Base-by-base conservation (phyloP, 2,888 invertebrate species). In the Amblyteles armatorius region DNA sequence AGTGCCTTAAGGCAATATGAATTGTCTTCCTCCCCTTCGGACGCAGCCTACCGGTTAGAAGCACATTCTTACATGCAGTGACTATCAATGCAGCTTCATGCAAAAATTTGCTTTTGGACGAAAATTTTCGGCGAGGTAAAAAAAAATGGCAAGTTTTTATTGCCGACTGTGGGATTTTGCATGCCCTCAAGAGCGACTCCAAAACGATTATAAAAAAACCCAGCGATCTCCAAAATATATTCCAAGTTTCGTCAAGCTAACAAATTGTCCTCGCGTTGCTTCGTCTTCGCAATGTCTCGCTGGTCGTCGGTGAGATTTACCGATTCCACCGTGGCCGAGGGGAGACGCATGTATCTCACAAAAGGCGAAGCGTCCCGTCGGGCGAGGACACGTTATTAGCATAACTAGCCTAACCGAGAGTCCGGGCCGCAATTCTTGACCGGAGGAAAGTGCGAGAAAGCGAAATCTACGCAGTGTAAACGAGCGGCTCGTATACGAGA, bases 341-440 rank as follows among this genome's bases (percentile, higher is more conserved):
- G 68, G 19, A 36, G n/a, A 33, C 68, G 33, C 19, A 22, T 22
- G 29, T 11, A 57, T 26, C 26, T 60, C 6, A 36, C 16, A 50
- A 71, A 60, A 71, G 44, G 71, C 71, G 44, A 79, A 71, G 36
- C 11, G 50, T 65, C 52, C 19, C 55, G 7, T 33, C 3, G 68
- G 33, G 71, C 26, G 77, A 81, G 82, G 71, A 84, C 73, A 52
- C 63, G 48, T 83, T 86, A 91, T 89, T 90, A 88, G 82, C 89
- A 89, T 90, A 90, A 91, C 88, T 85, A 86, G 88, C 88, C 73
- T 71, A 82, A 86, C 85, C 80, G 87, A 88, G 48, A 85, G 86
- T 88, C 83, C 88, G 85, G 44, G 69, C 87, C 71, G 72, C 80
- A 50, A 77, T 48, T 71, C 79, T 71, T 60, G 52, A 48, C 65